Conservation (phyloP, 1,140 invertebrate genomes). For the Venturia canescens region DNA sequence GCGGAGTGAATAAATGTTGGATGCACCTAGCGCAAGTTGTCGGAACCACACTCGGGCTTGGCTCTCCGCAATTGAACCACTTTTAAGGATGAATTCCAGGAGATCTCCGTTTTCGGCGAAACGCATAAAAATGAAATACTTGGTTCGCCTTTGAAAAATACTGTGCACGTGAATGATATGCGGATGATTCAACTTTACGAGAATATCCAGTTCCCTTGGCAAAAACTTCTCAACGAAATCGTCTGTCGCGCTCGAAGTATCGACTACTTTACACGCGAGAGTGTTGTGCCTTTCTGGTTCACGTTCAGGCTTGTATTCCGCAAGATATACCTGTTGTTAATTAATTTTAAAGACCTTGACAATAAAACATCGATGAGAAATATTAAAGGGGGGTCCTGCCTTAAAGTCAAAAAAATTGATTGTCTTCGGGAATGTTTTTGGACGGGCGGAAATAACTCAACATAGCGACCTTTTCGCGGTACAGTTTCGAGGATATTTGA, state of each 20-base stretch:
- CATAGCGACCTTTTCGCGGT: too few species aligned
- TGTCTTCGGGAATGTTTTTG: too few species aligned
- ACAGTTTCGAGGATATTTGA: too few species aligned
- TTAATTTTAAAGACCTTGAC: conserved; percentile 37
- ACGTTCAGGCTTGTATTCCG: conserved; percentile 76
- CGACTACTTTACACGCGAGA: conserved; percentile 86
- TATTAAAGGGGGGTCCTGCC: too few species aligned
- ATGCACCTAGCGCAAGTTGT: conserved; percentile 80
- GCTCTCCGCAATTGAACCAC: conserved; percentile 80
- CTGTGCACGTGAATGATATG: conserved; percentile 84
- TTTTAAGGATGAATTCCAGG: conserved; percentile 80
- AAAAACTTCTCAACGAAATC: conserved; percentile 87
- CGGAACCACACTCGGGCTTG: conserved; percentile 83
- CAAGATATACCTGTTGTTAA: conserved; percentile 78
- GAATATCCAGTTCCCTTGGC: conserved; percentile 84
- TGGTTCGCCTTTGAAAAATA: conserved; percentile 81
- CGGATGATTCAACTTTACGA: conserved; percentile 84
- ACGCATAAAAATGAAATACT: conserved; percentile 84
- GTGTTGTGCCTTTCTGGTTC: conserved; percentile 64
- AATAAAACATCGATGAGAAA: background rate
- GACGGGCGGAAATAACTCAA: too few species aligned
- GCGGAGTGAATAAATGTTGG: background rate
- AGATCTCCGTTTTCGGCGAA: conserved; percentile 84
- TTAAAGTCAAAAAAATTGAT: too few species aligned
- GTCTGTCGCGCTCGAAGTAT: conserved; percentile 82